Conservation (phyloP, 2,797 vertebrate genomes). For the Takifugu rubripes region DNA sequence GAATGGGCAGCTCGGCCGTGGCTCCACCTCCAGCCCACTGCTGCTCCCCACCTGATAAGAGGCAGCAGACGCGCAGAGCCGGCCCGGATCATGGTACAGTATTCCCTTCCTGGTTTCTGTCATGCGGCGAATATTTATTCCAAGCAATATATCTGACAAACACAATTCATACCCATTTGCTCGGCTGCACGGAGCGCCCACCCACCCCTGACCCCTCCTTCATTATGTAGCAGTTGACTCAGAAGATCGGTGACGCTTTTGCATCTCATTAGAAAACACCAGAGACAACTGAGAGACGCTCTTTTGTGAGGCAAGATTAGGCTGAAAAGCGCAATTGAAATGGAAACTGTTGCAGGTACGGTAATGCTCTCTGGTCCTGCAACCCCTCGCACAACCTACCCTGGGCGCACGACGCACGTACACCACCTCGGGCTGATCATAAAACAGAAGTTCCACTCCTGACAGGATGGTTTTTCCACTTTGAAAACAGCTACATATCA, state of each 20-base stretch:
- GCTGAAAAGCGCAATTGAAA: conserved; percentile 62
- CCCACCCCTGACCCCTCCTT: conserved; percentile 3
- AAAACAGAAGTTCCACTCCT: conserved; percentile 19
- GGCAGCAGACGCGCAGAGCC: conserved; percentile 12
- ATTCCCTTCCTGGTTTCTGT: neutral
- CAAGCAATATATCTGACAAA: neutral
- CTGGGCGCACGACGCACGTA: conserved; percentile 13
- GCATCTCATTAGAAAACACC: conserved; percentile 66
- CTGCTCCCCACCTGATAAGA: conserved; percentile 56
- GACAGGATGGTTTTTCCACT: conserved; percentile 11
- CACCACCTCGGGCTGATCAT: conserved; percentile 9
- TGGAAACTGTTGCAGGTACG: conserved; percentile 57
- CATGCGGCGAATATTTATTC: neutral
- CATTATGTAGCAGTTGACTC: conserved; percentile 32
- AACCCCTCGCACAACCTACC: conserved; percentile 7
- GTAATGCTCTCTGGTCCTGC: conserved; percentile 40
- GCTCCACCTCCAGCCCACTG: conserved; percentile 59
- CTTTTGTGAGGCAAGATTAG: conserved; percentile 59
- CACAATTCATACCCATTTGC: conserved; percentile 14
- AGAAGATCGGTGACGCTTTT: conserved; percentile 40
- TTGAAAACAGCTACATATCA: too few relatives aligned
- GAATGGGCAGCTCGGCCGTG: conserved; percentile 56
- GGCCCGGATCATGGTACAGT: neutral
- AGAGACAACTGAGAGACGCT: conserved; percentile 49
- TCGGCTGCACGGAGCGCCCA: too few relatives aligned